Percentiles rank a stretch among this genome's conserved stretches.
These are phyloP conservation scores for Hippocampus mohnikei DNA, from an alignment of 2,113 vertebrate species.

Conservation along the genomic window DNA sequence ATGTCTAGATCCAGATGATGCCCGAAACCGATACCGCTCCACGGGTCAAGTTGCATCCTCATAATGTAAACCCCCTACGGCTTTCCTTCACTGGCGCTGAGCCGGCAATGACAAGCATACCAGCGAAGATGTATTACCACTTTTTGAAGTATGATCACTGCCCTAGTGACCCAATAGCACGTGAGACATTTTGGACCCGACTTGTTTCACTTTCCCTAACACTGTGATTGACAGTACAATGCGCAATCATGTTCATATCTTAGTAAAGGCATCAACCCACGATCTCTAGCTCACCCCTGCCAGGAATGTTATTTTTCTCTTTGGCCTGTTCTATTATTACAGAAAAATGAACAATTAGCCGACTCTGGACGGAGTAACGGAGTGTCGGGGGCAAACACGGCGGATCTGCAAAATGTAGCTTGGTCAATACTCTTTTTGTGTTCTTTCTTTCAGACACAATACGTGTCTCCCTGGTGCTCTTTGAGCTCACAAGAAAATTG, in stretches of 20 bases:
- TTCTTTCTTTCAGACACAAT: not conserved
- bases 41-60: not conserved
- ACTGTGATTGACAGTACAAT: too few relatives aligned
- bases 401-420: too few relatives aligned
- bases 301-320: not conserved
- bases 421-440: too few relatives aligned
- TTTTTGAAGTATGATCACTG: not conserved
- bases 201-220: not conserved
- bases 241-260: too few relatives aligned
- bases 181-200: not conserved
- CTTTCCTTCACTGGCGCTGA: not conserved
- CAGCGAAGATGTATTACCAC: not conserved
- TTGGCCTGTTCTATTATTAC: not conserved
- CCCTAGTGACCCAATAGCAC: not conserved
- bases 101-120: not conserved
- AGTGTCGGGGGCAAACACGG: not conserved
- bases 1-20: slow-evolving; percentile 33
- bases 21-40: slow-evolving; percentile 13
- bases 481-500: not conserved
- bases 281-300: not conserved
- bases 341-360: not conserved
- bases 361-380: not conserved
- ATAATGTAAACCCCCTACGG: slow-evolving; percentile 2
- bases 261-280: not conserved
- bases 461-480: not conserved